Base-by-base conservation (phyloP, 53 echinoderm and acorn worm species). In the Hippasteria phrygiana region DNA sequence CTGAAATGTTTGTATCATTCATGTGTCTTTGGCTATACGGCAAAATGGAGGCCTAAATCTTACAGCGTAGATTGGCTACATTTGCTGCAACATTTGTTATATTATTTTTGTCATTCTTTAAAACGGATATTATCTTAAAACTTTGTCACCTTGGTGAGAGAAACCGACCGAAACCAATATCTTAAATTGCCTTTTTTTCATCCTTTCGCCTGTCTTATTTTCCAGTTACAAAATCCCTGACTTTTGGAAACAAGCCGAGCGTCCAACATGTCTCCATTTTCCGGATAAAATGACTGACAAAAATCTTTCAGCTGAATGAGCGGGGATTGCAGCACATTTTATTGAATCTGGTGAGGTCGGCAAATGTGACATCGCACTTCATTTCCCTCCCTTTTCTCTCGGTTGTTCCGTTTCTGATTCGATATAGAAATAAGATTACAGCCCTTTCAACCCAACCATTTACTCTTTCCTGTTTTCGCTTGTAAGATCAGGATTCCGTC, bases 221-320 rank as follows among this genome's bases (percentile, higher is more conserved):
- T 59, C 35, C 39, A 14, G 20, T 55, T 39, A 50, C 24, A n/a
- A 66, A 82, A 65, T 64, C 65, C 22, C 65, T 8, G 1, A 37
- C 82, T 64, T 82, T 66, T 1, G 5, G 66, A 82, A 82, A 63
- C 65, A 82, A 82, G 34, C 82, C 82, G 55, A 18, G 82, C 82
- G 65, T 18, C 12, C 18, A 47, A 82, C 65, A 64, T 43, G 66
- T 29, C 43, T 82, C 82, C 43, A 82, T 82, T 82, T 62, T 82
- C 64, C 82, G 82, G 65, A 63, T 82, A 45, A 82, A 66, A 27
- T 20, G 65, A 34, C 64, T 17, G 43, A 22, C n/a, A n/a, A 64
- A 39, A 65, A 43, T 31, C 28, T 82, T 65, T 46, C 82, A 66
- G 43, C 26, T 47, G 35, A 46, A 0, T 31, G 82, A 32, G 14